Evolutionary conservation across 2,888 invertebrate genomes (phyloP).

Genomic region (Sussaba pulchella): DNA sequence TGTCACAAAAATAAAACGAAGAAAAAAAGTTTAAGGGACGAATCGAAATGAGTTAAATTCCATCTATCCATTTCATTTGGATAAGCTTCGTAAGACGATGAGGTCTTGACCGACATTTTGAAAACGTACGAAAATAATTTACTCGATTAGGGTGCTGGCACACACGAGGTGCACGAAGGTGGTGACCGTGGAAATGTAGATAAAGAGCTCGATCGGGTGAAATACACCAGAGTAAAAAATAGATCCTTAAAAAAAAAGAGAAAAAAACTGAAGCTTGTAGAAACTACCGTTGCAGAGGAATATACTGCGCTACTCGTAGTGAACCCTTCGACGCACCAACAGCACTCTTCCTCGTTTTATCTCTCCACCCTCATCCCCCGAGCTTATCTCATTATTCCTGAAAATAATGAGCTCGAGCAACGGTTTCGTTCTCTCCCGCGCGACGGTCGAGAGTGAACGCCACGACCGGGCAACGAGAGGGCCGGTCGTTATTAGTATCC

Average conservation of each 20-base stretch:
- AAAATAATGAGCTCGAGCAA: conserved; percentile 61
- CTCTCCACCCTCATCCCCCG: conserved; percentile 43
- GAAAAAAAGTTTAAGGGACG: too few relatives aligned
- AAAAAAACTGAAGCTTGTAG: not conserved
- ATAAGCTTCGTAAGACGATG: not conserved
- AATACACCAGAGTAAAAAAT: not conserved
- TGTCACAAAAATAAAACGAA: not conserved
- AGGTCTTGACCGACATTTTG: not conserved
- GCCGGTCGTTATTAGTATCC: conserved; percentile 49
- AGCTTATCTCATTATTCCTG: conserved; percentile 61
- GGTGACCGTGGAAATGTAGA: conserved; percentile 6
- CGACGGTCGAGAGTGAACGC: conserved; percentile 33
- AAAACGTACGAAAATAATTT: not conserved
- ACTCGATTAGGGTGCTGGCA: not conserved
- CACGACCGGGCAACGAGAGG: conserved; percentile 35
- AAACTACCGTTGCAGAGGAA: conserved; percentile 1
- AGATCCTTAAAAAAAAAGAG: not conserved
- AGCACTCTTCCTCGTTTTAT: not conserved
- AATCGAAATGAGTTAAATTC: not conserved
- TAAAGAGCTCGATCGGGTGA: not conserved
- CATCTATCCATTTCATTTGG: not conserved
- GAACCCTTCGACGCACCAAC: not conserved
- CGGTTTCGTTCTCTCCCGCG: conserved; percentile 31
- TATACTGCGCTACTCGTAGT: conserved; percentile 3
- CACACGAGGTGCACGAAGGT: not conserved